Evolutionary conservation across 2,113 vertebrate species (phyloP).

Genomic region (Cichladusa arquata): DNA sequence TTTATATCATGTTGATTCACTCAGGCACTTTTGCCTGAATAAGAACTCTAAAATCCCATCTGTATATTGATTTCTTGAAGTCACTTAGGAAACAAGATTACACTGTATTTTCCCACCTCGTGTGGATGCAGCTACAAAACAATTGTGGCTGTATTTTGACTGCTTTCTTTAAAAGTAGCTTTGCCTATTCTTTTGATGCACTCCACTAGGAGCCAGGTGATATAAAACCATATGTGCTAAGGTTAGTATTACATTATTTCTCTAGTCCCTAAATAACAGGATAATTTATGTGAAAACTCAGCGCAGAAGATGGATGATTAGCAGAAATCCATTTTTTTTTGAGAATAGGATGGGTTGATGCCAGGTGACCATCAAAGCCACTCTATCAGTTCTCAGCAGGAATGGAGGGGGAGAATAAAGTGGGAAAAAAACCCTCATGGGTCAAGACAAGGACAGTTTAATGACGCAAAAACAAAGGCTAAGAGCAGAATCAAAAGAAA

Average conservation of each 20-base stretch:
- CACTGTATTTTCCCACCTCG: fast-evolving
- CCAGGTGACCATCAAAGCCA: not conserved
- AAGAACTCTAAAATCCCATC: not conserved
- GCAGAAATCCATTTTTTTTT: not conserved
- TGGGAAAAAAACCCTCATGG: not conserved
- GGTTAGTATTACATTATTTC: not conserved
- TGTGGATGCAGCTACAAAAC: not conserved
- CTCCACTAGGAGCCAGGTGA: fast-evolving
- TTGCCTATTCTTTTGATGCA: not conserved
- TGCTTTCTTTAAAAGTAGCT: not conserved
- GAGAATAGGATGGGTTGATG: not conserved
- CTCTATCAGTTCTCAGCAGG: not conserved
- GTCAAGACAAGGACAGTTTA: not conserved
- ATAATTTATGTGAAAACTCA: not conserved
- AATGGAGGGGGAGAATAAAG: not conserved
- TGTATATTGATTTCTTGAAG: not conserved
- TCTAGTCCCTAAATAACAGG: not conserved
- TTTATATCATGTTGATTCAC: not conserved
- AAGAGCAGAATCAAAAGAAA: not conserved
- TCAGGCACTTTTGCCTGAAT: not conserved
- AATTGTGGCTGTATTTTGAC: not conserved
- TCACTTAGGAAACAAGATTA: not conserved
- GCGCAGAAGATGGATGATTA: fast-evolving
- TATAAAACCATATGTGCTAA: not conserved
- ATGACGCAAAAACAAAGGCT: not conserved